Evolutionary conservation across 2,888 invertebrate species (phyloP).

Genomic region (Andrena haemorrhoa): DNA sequence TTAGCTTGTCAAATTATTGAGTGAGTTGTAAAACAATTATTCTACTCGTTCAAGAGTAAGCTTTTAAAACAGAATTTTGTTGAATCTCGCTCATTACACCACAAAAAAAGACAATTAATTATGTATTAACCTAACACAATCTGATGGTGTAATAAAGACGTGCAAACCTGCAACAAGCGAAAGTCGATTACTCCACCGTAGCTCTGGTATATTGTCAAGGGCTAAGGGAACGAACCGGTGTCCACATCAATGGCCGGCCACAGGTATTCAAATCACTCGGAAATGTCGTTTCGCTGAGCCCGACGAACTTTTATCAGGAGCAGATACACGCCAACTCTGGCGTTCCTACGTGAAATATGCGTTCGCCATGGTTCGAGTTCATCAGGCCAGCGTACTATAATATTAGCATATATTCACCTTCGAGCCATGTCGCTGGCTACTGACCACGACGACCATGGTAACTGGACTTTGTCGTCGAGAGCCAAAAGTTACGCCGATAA

Average conservation of each 20-base stretch:
- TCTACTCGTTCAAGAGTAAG: too few species aligned
- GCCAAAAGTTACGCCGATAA: constrained; percentile 55
- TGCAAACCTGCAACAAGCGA: too few species aligned
- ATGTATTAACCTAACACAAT: too few species aligned
- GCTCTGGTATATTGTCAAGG: too few species aligned
- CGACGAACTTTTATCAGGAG: constrained; percentile 34
- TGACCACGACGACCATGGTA: constrained; percentile 25
- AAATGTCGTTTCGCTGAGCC: background rate
- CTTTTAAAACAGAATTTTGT: too few species aligned
- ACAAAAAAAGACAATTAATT: too few species aligned
- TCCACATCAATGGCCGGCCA: background rate
- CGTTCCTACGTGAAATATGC: constrained; percentile 14
- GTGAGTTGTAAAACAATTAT: too few species aligned
- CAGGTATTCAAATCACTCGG: background rate
- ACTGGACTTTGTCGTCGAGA: constrained; percentile 53
- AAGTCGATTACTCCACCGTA: too few species aligned
- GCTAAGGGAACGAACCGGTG: background rate
- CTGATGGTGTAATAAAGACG: too few species aligned
- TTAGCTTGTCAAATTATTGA: too few species aligned
- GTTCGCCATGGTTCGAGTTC: constrained; percentile 45
- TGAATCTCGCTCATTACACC: too few species aligned
- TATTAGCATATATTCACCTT: constrained; percentile 64
- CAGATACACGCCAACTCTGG: constrained; percentile 7
- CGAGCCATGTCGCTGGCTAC: constrained; percentile 26
- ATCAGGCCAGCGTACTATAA: constrained; percentile 46